Evolutionary conservation across 2,888 invertebrate genomes (phyloP).

Genomic region (Cataglyphis cursor): DNA sequence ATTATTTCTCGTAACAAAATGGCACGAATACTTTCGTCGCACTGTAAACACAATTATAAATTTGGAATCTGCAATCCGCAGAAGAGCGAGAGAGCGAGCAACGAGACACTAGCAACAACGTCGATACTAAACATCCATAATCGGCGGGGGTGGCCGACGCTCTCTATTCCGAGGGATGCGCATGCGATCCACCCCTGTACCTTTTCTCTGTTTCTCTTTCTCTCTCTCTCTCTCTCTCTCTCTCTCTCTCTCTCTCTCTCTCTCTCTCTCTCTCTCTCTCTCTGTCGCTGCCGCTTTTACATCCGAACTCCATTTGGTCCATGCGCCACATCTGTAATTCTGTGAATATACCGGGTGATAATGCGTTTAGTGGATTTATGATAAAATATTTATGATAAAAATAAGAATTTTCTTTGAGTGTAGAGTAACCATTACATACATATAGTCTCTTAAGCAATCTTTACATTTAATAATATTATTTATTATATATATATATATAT

Average conservation of each 20-base stretch:
- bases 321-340: conserved; percentile 27
- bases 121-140: conserved; percentile 58
- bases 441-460: neutral
- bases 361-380: neutral
- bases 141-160: conserved; percentile 39
- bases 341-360: conserved; percentile 30
- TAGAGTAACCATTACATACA: neutral
- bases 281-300: conserved; percentile 3
- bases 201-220: neutral
- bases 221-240: conserved; percentile 1
- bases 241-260: neutral
- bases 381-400: neutral
- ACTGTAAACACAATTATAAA: conserved; percentile 4
- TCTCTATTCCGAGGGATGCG: conserved; percentile 47
- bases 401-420: neutral
- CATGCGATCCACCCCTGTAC: conserved; percentile 38
- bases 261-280: neutral
- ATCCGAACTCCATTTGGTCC: conserved; percentile 28
- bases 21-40: neutral
- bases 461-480: neutral
- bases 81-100: neutral
- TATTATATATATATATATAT: neutral
- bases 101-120: conserved; percentile 42
- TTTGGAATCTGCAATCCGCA: conserved; percentile 11
- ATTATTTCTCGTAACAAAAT: conserved; percentile 20